phyloP scores from a whole-genome alignment of 2,888 invertebrate genomes.

The Erpobdella octoculata region DNA sequence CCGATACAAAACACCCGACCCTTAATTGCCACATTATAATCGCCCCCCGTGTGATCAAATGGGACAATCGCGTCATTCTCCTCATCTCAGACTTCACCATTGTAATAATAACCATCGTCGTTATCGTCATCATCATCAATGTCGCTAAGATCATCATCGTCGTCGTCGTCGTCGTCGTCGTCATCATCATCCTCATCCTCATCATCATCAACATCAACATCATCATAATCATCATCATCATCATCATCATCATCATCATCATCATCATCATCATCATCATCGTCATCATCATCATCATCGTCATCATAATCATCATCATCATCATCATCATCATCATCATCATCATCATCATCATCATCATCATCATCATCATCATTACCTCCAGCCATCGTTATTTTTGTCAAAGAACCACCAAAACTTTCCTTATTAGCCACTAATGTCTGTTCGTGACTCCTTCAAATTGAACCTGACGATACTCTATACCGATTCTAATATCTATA shows the following conservation, averaged over 20 bases:
- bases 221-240: neutral
- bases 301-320: constrained; percentile 13
- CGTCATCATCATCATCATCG: constrained; percentile 8
- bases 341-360: neutral
- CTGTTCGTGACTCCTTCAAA: neutral
- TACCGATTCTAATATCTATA: neutral
- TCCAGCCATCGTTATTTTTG: neutral
- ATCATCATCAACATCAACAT: constrained; percentile 2
- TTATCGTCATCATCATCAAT: neutral
- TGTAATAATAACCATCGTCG: too few species aligned
- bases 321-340: neutral
- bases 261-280: constrained; percentile 5
- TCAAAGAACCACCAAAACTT: too few species aligned
- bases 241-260: neutral
- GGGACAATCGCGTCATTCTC: too few species aligned
- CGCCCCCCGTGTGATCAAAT: too few species aligned
- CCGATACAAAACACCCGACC: too few species aligned
- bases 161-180: neutral
- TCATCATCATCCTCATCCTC: neutral
- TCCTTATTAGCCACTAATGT: neutral
- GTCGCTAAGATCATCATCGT: neutral
- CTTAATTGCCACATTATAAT: too few species aligned
- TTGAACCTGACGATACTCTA: neutral
- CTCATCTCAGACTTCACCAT: too few species aligned
- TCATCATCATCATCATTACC: neutral